These are phyloP conservation scores for Adelosebastes latens DNA, from an alignment of 2,797 vertebrate species.

Conservation along the genomic window DNA sequence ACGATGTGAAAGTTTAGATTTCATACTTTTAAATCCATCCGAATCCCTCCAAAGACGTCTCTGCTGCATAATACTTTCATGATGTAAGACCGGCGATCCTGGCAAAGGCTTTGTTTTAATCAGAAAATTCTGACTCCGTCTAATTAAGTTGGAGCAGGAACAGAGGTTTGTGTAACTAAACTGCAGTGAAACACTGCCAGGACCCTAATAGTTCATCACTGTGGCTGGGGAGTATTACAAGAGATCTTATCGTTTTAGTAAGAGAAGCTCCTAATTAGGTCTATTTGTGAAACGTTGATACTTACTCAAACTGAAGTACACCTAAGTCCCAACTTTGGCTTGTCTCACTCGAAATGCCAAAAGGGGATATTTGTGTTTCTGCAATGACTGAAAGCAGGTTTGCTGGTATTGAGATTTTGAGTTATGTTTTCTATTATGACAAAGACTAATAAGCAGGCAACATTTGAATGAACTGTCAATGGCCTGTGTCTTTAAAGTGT, in stretches of 20 bases:
- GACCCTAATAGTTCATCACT: conserved; percentile 45
- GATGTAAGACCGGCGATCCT: conserved; percentile 51
- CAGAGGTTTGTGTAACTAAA: conserved; percentile 44
- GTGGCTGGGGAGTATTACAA: conserved; percentile 27
- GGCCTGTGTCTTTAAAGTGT: not conserved
- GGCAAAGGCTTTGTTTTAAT: conserved; percentile 61
- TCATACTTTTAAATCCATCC: conserved; percentile 40
- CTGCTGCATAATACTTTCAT: conserved; percentile 43
- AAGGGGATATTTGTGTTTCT: not conserved
- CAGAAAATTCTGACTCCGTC: conserved; percentile 59
- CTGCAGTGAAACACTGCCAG: conserved; percentile 43
- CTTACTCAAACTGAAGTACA: conserved; percentile 27
- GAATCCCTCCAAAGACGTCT: conserved; percentile 37
- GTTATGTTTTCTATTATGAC: not conserved
- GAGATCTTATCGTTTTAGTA: conserved; percentile 37
- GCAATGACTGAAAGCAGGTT: not conserved
- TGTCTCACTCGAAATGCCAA: not conserved
- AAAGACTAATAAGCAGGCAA: not conserved
- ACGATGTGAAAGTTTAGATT: conserved; percentile 34
- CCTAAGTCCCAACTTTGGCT: conserved; percentile 11
- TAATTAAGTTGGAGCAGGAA: conserved; percentile 62
- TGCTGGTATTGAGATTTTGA: not conserved
- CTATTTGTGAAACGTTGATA: conserved; percentile 38
- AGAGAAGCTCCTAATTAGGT: conserved; percentile 51
- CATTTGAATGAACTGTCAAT: not conserved